Evolutionary conservation across 1,140 invertebrate genomes (phyloP), one percentile per base, ranked within the genome.

Genomic region (Brachionus manjavacas): DNA sequence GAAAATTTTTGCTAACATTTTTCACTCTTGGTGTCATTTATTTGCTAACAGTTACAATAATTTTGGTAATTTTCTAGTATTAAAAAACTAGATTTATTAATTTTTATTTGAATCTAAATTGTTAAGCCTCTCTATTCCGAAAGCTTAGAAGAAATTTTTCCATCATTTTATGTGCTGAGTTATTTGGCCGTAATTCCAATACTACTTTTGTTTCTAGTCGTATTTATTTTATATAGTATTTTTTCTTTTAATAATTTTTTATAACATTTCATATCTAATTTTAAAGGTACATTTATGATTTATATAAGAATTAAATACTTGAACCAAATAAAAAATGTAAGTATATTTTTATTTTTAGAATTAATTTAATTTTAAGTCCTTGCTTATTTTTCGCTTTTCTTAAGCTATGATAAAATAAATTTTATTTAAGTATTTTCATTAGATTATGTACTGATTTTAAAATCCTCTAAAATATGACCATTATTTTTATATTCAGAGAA

Each of bases 61-160:
- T 76, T 11, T 49, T 76, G 72, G 72, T 76, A 76, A 76, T 49
- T 49, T 76, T 76, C 72, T 76, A 76, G 72, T 0, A 76, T 49
- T 76, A 76, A 76, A 49, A 49, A 76, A 49, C 72, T 76, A 76
- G 72, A 76, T 25, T 14, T 6, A 46, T 0, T 14, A 14, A 49
- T 28, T 52, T 20, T 76, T 52, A 43, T 49, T 11, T 49, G 14
- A n/a, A 41, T 4, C n/a, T 76, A 25, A 20, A 14, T 49, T 76
- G 4, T 76, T 49, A 76, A 76, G 72, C 72, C 72, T 2, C 25
- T 76, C 9, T 76, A 76, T 76, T 76, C 72, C 11, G 72, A 76
- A 49, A 49, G 43, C 16, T 28, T 76, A n/a, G 72, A 49, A 25
- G 72, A 76, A 49, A 49, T 76, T 12, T 76, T 76, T n/a, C 72